These are phyloP conservation scores for Anguilla marmorata DNA, from an alignment of 2,797 vertebrate species.

Conservation along the genomic window DNA sequence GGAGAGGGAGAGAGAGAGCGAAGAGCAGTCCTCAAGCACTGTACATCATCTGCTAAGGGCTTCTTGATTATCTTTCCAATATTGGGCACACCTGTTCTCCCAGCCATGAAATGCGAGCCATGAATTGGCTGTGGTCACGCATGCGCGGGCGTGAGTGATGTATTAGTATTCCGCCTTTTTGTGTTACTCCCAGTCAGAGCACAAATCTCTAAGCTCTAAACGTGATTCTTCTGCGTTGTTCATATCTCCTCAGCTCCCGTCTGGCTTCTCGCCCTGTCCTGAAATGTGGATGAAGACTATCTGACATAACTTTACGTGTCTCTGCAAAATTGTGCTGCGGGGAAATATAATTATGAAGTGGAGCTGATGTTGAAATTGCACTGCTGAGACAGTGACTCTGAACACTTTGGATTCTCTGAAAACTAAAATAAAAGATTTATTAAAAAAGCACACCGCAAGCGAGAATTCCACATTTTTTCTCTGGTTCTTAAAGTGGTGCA, in stretches of 20 bases:
- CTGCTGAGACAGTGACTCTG: not conserved
- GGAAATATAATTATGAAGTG: not conserved
- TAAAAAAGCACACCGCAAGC: too few relatives aligned
- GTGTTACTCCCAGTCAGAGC: not conserved
- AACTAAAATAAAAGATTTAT: not conserved
- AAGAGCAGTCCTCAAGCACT: too few relatives aligned
- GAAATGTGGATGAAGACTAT: not conserved
- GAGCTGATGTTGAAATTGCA: not conserved
- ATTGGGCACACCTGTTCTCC: not conserved
- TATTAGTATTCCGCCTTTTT: not conserved
- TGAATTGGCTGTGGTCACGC: not conserved
- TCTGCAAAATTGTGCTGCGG: not conserved
- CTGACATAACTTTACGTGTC: not conserved
- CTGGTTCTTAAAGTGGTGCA: too few relatives aligned
- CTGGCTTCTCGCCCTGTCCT: not conserved
- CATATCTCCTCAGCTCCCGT: not conserved
- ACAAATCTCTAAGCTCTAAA: not conserved
- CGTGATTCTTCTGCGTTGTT: not conserved
- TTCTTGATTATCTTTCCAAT: slow-evolving; percentile 1
- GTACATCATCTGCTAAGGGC: not conserved
- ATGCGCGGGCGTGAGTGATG: not conserved
- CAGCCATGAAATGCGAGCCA: not conserved
- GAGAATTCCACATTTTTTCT: too few relatives aligned
- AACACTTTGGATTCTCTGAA: not conserved
- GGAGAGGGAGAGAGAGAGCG: too few relatives aligned